Percentiles rank a stretch among this genome's conserved stretches.
Conservation (phyloP, 2,797 vertebrate genomes). For the Sandelia bainsii region DNA sequence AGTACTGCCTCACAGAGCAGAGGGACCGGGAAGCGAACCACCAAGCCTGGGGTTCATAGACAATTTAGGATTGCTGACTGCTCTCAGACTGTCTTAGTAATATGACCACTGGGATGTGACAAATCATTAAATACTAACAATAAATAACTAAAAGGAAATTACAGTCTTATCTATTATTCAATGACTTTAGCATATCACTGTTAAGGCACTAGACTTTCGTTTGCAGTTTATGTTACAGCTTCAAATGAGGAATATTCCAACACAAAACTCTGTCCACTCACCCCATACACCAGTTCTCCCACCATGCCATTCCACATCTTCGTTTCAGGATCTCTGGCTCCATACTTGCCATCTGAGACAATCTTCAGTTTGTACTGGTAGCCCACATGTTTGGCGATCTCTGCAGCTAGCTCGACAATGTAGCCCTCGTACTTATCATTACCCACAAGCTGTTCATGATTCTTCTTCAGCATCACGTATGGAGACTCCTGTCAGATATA, state of each 20-base stretch:
- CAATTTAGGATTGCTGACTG: too few relatives aligned
- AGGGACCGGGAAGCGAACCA: too few relatives aligned
- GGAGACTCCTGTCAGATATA: slow-evolving; percentile 90
- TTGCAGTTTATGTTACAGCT: background rate
- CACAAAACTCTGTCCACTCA: slow-evolving; percentile 80
- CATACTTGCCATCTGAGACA: slow-evolving; percentile 95
- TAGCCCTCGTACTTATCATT: slow-evolving; percentile 98
- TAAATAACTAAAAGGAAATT: background rate
- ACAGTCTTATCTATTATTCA: background rate
- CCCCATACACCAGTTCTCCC: slow-evolving; percentile 97
- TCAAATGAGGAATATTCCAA: background rate
- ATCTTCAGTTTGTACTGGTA: slow-evolving; percentile 97
- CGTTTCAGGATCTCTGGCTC: slow-evolving; percentile 92
- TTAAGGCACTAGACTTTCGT: background rate
- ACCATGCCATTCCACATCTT: slow-evolving; percentile 99
- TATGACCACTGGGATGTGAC: background rate
- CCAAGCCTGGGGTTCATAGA: too few relatives aligned
- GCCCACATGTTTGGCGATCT: slow-evolving; percentile 97
- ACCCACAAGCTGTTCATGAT: slow-evolving; percentile 92
- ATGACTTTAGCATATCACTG: background rate
- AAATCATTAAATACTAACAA: too few relatives aligned
- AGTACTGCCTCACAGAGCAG: too few relatives aligned
- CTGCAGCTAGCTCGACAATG: slow-evolving; percentile 96
- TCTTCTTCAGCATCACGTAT: slow-evolving; percentile 99
- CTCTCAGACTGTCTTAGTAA: background rate